Conservation (phyloP, 2,113 vertebrate genomes). For the Pituophis catenifer region DNA sequence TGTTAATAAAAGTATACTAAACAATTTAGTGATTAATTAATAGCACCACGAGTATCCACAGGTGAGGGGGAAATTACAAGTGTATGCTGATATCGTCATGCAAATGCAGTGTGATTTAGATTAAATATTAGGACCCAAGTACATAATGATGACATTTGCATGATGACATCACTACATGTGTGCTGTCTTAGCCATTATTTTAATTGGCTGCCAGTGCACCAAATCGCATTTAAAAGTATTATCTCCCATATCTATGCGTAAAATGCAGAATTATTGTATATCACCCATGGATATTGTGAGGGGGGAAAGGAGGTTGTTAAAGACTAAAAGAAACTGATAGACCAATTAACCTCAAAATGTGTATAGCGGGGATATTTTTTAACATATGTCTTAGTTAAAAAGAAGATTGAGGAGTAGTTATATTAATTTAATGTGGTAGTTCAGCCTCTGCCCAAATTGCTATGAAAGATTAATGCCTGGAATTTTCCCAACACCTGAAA, state of each 20-base stretch:
- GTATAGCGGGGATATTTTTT: slow-evolving; percentile 5
- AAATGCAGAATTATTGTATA: not conserved
- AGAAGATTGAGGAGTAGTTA: slow-evolving; percentile 1
- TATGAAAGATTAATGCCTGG: slow-evolving; percentile 55
- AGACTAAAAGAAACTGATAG: not conserved
- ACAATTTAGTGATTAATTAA: not conserved
- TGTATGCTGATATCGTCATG: not conserved
- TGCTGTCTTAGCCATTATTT: not conserved
- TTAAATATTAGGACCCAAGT: not conserved
- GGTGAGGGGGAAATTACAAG: not conserved
- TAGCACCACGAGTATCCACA: not conserved
- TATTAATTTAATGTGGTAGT: slow-evolving; percentile 8
- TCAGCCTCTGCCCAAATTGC: not conserved
- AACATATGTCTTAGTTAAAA: not conserved
- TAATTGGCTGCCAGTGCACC: not conserved
- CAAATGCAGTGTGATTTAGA: not conserved
- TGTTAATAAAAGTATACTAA: not conserved
- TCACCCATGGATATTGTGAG: not conserved
- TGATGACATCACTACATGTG: not conserved
- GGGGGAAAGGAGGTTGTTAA: not conserved
- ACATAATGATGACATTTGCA: not conserved
- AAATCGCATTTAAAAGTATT: not conserved
- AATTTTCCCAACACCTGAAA: slow-evolving; percentile 54
- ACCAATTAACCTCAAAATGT: slow-evolving; percentile 17
- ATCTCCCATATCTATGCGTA: not conserved